phyloP scores from a whole-genome alignment of 2,888 invertebrate genomes.

The Cancer borealis region DNA sequence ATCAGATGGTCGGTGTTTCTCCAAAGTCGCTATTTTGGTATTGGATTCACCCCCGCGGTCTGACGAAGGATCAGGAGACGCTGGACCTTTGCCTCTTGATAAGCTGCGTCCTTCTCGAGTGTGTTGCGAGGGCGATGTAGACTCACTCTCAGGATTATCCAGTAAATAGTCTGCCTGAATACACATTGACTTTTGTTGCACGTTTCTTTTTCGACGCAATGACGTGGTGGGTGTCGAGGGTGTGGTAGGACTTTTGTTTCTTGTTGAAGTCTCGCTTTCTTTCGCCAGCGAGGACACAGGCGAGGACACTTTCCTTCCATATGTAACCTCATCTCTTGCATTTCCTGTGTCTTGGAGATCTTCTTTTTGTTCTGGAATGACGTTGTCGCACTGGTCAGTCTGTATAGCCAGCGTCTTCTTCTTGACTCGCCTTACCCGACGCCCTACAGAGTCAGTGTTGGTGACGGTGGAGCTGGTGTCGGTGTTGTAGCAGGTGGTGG shows the following conservation, averaged over 20 bases:
- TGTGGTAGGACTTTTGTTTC: background rate
- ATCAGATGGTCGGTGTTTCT: background rate
- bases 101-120: background rate
- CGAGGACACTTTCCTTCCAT: background rate
- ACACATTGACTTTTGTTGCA: constrained; percentile 52
- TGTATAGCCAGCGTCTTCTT: constrained; percentile 59
- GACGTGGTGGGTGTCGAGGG: constrained; percentile 59
- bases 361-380: constrained; percentile 50
- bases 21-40: background rate
- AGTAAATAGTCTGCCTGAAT: constrained; percentile 51
- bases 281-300: background rate
- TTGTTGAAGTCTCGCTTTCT: constrained; percentile 50
- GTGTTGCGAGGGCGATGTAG: background rate
- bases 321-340: background rate
- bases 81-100: background rate
- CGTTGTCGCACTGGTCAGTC: constrained; percentile 22
- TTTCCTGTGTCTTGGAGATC: background rate
- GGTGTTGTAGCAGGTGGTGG: constrained; percentile 46
- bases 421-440: constrained; percentile 51
- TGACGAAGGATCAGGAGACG: background rate
- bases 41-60: background rate
- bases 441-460: constrained; percentile 56
- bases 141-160: background rate
- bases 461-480: constrained; percentile 67
- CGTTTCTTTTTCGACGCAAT: constrained; percentile 48